Conservation (phyloP, 2,888 invertebrate species). For the Microctonus aethiopoides region DNA sequence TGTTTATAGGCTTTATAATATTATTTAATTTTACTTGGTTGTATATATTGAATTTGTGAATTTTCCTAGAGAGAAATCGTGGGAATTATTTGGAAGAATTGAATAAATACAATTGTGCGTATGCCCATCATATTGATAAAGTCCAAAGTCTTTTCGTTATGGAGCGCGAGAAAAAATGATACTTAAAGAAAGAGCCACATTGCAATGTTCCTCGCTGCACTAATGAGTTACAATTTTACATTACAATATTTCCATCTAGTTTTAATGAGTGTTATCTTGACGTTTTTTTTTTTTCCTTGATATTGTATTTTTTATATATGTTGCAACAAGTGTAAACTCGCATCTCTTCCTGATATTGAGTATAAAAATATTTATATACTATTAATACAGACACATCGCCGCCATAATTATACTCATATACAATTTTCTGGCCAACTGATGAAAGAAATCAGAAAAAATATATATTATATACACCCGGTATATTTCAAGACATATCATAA, state of each 20-base stretch:
- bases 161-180: background rate
- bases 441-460: no score
- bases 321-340: background rate
- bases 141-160: background rate
- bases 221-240: background rate
- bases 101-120: background rate
- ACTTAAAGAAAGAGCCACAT: background rate
- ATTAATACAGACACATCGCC: background rate
- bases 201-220: background rate
- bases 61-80: background rate
- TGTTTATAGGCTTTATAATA: no score
- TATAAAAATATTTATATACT: background rate
- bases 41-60: no score
- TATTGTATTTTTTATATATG: background rate
- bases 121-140: background rate
- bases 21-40: no score
- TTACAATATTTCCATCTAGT: no score
- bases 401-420: background rate
- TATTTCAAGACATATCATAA: no score
- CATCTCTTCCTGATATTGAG: slow-evolving; percentile 1
- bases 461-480: no score
- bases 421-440: no score
- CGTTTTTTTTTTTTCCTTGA: no score
- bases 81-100: background rate
- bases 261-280: no score